Base-by-base conservation (phyloP, 2,888 invertebrate genomes). In the Cataglyphis rosenhaueri region DNA sequence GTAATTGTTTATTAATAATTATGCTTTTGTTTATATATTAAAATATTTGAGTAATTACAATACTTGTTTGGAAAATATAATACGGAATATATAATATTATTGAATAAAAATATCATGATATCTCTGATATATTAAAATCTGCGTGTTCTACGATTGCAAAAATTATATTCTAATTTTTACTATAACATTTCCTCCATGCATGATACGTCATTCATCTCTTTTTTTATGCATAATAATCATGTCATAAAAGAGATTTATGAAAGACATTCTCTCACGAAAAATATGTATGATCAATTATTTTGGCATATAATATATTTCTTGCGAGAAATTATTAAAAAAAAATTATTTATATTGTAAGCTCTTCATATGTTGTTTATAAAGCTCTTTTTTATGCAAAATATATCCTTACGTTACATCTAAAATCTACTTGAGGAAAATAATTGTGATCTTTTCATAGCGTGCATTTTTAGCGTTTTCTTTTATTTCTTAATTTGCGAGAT, bases 401-500 rank as follows among this genome's bases (percentile, higher is more conserved):
- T 10, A 57, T 59, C 44, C 57, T 12, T 44, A 41, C 57, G n/a
- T 44, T 29, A 29, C 29, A 1, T 29, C 29, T 29, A 38, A n/a
- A 78, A 70, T 78, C 32, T 41, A 55, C 59, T 44, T 59, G 59
- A 59, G 21, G 15, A 66, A 41, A 35, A 48, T 57, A 68, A 35
- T 21, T 5, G 18, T 55, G 44, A 79, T 59, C 59, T 71, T 79
- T 59, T 12, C 12, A 48, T 48, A 48, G 1, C n/a, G n/a, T 48
- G 32, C 29, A 32, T 8, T 78, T 12, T 18, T 35, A 62, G 29
- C 21, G 68, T 32, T 70, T 44, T 70, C 44, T 57, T 44, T 21
- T 78, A 70, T 59, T 70, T 78, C 48, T 21, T 32, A 78, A 59
- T 71, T 48, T 48, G 59, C 71, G 29, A 71, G 59, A 71, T 59